Conservation (phyloP, 1,140 invertebrate species). For the Armadillidium nasatum region DNA sequence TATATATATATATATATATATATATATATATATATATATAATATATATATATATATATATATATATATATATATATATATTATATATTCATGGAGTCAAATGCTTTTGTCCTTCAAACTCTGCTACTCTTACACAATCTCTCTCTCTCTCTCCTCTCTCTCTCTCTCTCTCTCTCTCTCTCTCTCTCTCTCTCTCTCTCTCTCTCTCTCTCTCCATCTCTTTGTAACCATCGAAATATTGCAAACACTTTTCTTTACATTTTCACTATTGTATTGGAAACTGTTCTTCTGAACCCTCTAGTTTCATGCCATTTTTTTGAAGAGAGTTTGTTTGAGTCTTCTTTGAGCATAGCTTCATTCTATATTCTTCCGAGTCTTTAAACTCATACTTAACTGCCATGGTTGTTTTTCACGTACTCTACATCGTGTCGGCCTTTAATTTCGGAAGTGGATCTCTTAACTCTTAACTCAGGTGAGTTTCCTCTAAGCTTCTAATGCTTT, state of each 20-base stretch:
- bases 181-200: constrained; percentile 6
- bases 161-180: not conserved
- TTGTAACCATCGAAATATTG: too few relatives aligned
- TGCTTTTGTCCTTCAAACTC: too few relatives aligned
- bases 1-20: constrained; percentile 9
- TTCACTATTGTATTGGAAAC: too few relatives aligned
- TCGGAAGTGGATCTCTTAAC: not conserved
- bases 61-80: constrained; percentile 1
- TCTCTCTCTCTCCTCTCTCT: constrained; percentile 17
- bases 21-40: not conserved
- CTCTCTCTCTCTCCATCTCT: not conserved
- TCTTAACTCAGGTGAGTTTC: not conserved
- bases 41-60: constrained; percentile 1
- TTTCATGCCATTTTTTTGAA: too few relatives aligned
- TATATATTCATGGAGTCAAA: not conserved
- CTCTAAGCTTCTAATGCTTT: not conserved
- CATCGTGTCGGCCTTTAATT: not conserved
- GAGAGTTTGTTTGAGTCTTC: too few relatives aligned
- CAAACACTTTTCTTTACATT: too few relatives aligned
- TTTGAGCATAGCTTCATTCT: too few relatives aligned
- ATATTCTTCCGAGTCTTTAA: too few relatives aligned
- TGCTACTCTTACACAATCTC: too few relatives aligned
- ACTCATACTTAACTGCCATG: not conserved
- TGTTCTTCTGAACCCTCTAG: too few relatives aligned
- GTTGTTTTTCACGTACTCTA: not conserved